Percentiles rank a stretch among this genome's conserved stretches.
These are phyloP conservation scores for Menidia beryllina DNA, from an alignment of 2,113 vertebrate genomes.

Conservation along the genomic window DNA sequence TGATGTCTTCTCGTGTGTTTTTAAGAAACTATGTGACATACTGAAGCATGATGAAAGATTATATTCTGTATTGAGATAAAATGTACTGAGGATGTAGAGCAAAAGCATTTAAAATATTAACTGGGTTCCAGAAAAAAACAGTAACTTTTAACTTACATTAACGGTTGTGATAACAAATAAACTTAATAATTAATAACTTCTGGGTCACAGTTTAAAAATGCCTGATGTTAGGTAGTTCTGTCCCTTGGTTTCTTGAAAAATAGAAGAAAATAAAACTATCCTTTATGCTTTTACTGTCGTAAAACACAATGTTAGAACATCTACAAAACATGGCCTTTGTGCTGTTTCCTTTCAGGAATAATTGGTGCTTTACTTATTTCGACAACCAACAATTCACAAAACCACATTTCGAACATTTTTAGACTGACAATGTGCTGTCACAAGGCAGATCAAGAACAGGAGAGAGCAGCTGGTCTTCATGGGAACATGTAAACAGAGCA, in stretches of 20 bases:
- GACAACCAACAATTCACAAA: slow-evolving; percentile 56
- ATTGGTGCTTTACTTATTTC: slow-evolving; percentile 52
- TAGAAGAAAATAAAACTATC: too few relatives aligned
- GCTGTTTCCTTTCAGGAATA: slow-evolving; percentile 51
- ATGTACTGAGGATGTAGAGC: too few relatives aligned
- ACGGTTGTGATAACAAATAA: background rate
- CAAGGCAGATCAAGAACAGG: slow-evolving; percentile 39
- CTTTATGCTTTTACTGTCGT: background rate
- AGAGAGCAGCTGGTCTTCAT: slow-evolving; percentile 30
- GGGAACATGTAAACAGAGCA: slow-evolving; percentile 57
- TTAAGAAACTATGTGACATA: background rate
- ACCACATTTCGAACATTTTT: slow-evolving; percentile 51
- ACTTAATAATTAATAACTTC: background rate
- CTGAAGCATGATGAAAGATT: background rate
- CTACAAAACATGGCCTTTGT: background rate
- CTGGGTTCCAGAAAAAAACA: too few relatives aligned
- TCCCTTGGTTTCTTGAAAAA: background rate
- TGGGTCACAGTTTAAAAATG: background rate
- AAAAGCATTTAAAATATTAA: too few relatives aligned
- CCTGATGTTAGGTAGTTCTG: background rate
- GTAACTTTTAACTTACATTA: too few relatives aligned
- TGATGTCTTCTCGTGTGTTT: background rate
- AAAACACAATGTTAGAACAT: slow-evolving; percentile 3
- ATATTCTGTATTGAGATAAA: too few relatives aligned
- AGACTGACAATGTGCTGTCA: slow-evolving; percentile 57